These are phyloP conservation scores for Napeogenes inachia DNA, from an alignment of 2,888 invertebrate species.

Conservation along the genomic window DNA sequence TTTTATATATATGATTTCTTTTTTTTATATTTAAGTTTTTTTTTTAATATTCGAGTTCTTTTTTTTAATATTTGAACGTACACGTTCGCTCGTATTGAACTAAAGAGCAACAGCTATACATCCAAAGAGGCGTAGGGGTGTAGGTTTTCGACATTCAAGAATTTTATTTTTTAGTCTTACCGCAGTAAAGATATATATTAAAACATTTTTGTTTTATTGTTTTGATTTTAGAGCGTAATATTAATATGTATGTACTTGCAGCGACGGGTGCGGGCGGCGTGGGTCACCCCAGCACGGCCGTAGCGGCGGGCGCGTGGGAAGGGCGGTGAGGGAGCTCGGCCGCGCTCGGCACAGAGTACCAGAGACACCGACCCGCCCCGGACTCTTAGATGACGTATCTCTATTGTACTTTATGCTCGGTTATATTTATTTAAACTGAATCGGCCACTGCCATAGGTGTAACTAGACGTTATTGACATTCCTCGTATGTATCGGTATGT, in stretches of 20 bases:
- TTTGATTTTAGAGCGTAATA: too few species aligned
- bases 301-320: constrained; percentile 72
- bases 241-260: constrained; percentile 9
- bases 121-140: too few species aligned
- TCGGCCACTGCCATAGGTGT: constrained; percentile 59
- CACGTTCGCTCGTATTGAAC: too few species aligned
- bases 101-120: too few species aligned
- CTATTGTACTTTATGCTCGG: constrained; percentile 71
- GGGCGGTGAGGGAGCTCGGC: constrained; percentile 77
- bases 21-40: too few species aligned
- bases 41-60: too few species aligned
- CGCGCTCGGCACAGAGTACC: constrained; percentile 25
- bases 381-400: constrained; percentile 17
- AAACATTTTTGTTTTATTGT: too few species aligned
- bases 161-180: too few species aligned
- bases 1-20: too few species aligned
- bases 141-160: too few species aligned
- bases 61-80: too few species aligned
- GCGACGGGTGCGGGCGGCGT: constrained; percentile 49
- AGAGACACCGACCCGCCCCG: constrained; percentile 31
- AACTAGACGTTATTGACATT: constrained; percentile 44
- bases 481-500: background rate
- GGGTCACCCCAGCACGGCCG: constrained; percentile 78
- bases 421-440: constrained; percentile 62
- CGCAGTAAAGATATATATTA: too few species aligned